Conservation (phyloP, 2,797 vertebrate species). For the Decapterus maruadsi region DNA sequence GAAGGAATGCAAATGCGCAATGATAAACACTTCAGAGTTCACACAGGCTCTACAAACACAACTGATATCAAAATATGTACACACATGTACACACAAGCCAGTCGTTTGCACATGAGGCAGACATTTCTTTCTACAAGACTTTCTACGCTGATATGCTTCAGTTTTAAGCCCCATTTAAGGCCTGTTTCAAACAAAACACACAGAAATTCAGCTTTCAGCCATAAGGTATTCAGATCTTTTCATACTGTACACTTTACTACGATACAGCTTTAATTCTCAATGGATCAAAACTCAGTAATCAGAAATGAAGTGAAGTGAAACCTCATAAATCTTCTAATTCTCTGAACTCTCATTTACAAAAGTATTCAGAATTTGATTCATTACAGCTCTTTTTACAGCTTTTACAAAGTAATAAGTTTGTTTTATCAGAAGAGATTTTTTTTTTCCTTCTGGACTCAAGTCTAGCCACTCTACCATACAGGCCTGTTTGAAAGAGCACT, state of each 20-base stretch:
- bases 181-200: no score
- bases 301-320: background rate
- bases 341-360: background rate
- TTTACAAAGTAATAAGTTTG: background rate
- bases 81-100: background rate
- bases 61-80: constrained; percentile 4
- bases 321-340: background rate
- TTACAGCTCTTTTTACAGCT: background rate
- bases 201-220: no score
- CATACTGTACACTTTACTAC: background rate
- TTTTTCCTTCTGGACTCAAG: background rate
- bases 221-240: background rate
- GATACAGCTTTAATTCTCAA: background rate
- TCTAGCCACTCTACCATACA: background rate
- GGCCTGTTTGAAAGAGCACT: background rate
- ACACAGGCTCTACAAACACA: constrained; percentile 13
- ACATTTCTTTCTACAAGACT: background rate
- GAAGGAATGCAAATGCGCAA: constrained; percentile 57
- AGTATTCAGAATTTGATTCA: background rate
- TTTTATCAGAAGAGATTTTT: background rate
- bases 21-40: constrained; percentile 26
- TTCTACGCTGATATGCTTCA: background rate
- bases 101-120: background rate
- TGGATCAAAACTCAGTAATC: background rate
- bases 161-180: background rate